Evolutionary conservation across 2,888 invertebrate genomes (phyloP), one percentile per base, ranked within the genome.

Genomic region (Atethmia centrago): DNA sequence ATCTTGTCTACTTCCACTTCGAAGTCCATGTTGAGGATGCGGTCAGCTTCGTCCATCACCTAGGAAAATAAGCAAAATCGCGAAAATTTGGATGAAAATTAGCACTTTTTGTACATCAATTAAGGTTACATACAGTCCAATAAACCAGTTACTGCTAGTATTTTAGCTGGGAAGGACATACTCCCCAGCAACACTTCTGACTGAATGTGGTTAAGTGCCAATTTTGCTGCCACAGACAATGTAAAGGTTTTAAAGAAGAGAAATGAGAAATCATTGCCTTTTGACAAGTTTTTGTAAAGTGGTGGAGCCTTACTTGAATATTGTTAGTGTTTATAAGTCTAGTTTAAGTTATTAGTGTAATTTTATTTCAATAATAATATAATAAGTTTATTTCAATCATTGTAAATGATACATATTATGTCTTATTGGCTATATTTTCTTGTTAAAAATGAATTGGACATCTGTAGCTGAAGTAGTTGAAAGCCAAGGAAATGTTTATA

Each of bases 1-100:
- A 99, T 99, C 95, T 99, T 99, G 93, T 99, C 99, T 0, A 99
- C 98, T 96, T 99, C 99, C 19, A 98, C 98, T 95, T 99, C 99
- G 92, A 99, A 99, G 92, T 99, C 99, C 99, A 99, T 99, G 93
- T 99, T 99, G 5, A 99, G 96, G 86, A 99, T 99, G 84, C 99
- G 97, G 94, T 99, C 99, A 0, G 99, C 99, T 97, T 99, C 99
- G 88, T 99, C 99, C 99, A 99, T 99, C 0, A 99, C 98, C 97
- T 55, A 28, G 28, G 28, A 55, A 55, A 14, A 55, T 28, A 55
- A 28, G 14, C 14, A 25, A 53, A 25, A 25, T 12, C 0, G 4
- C 25, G 7, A 53, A 25, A n/a, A 53, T 16, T 53, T 25, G 53
- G 5, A n/a, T 12, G 5, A 12, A 3, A 12, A 25, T 51, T 10